phyloP scores from a whole-genome alignment of 2,888 invertebrate species.

The Halocaridina rubra region DNA sequence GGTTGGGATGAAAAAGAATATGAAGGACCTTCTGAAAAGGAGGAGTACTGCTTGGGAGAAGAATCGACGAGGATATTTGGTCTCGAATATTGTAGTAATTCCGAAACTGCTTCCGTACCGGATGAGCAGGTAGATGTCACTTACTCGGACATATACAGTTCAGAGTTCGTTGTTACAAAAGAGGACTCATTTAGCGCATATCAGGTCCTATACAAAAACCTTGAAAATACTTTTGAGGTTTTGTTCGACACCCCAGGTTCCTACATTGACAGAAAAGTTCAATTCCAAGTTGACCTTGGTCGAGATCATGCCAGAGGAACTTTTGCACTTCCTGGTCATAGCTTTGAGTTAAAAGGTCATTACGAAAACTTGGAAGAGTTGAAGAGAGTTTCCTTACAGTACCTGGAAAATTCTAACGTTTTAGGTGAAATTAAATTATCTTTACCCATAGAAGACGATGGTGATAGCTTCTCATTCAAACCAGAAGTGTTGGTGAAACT shows the following conservation, averaged over 20 bases:
- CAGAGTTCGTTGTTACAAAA: background rate
- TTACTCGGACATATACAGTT: background rate
- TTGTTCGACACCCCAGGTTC: slow-evolving; percentile 41
- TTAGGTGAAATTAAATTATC: slow-evolving; percentile 9
- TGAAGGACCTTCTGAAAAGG: background rate
- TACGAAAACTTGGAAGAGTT: slow-evolving; percentile 8
- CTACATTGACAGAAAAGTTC: slow-evolving; percentile 11
- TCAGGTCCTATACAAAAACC: slow-evolving; percentile 5
- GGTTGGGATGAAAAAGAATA: background rate
- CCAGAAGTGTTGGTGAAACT: background rate
- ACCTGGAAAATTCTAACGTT: slow-evolving; percentile 5
- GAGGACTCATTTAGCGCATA: slow-evolving; percentile 35
- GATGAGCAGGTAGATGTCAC: background rate
- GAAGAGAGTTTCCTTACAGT: background rate
- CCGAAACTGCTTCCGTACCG: background rate
- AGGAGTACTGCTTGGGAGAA: background rate
- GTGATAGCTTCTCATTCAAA: background rate
- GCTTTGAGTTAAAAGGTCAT: slow-evolving; percentile 13
- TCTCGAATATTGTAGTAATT: background rate
- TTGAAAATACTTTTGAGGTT: background rate
- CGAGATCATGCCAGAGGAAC: slow-evolving; percentile 10
- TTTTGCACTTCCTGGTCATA: slow-evolving; percentile 1
- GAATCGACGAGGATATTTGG: background rate
- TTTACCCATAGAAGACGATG: background rate
- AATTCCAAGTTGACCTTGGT: background rate